phyloP scores from a whole-genome alignment of 2,113 vertebrate species.

The Bambusicola thoracicus region DNA sequence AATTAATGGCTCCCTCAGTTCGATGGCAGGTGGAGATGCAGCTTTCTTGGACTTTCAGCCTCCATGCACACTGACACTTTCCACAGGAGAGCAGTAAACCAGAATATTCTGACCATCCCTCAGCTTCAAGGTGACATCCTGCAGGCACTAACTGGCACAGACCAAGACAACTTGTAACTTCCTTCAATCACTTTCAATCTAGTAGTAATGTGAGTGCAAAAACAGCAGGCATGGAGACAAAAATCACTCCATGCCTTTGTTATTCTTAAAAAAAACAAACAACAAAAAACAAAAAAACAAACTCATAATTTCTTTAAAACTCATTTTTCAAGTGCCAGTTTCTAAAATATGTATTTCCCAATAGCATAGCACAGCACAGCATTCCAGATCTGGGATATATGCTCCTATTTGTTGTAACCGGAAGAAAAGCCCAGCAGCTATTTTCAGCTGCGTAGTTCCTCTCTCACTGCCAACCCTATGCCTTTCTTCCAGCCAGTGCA shows the following conservation, averaged over 20 bases:
- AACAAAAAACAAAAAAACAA: no score
- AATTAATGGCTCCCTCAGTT: neutral
- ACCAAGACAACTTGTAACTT: neutral
- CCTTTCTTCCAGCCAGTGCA: neutral
- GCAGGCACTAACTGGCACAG: conserved; percentile 79
- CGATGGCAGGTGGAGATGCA: neutral
- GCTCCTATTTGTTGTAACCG: neutral
- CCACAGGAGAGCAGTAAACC: neutral
- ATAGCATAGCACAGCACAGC: accelerated
- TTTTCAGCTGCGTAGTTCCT: conserved; percentile 12
- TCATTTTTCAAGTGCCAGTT: neutral
- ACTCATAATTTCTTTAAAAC: neutral
- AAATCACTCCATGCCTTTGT: neutral
- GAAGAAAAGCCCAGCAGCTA: conserved; percentile 2
- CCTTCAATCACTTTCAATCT: neutral
- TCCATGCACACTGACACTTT: neutral
- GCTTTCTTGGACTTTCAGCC: neutral
- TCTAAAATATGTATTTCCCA: neutral
- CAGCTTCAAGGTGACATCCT: conserved; percentile 78
- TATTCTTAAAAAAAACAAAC: neutral
- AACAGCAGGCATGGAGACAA: neutral
- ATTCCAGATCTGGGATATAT: neutral
- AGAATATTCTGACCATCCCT: conserved; percentile 72
- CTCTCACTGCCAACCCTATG: accelerated
- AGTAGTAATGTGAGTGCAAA: neutral